Base-by-base conservation (phyloP, 2,888 invertebrate species). In the Spisula subtruncata region DNA sequence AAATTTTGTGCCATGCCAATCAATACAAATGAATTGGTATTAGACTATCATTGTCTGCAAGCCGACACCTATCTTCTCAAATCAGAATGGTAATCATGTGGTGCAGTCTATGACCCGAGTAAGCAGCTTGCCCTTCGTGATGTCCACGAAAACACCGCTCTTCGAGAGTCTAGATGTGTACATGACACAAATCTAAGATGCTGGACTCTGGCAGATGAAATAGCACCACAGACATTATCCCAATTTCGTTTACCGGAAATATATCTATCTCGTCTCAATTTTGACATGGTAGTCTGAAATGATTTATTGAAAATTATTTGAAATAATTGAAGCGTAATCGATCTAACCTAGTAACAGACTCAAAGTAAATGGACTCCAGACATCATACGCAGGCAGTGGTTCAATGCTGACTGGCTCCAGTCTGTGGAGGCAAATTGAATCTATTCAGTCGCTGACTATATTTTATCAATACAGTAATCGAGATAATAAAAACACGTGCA, bases 251-350 rank as follows among this genome's bases (percentile, higher is more conserved):
- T n/a, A 25, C 60, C 60, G 60, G 25, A 66, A 25, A 66, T 66
- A 12, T 25, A 25, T 66, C 60, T n/a, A 25, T 12, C 25, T 10
- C 60, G 60, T 66, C 60, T 66, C 25, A 66, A n/a, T 66, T 66
- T 66, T 66, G 60, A 66, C 60, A 66, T 25, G 10, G 60, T 66
- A 66, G 25, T 66, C 60, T n/a, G 60, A 0, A 66, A 66, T 66
- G 60, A 66, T 66, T 66, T 20, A 66, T 66, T 66, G 5, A 25
- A 66, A 66, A 66, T 66, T 20, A 66, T 66, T 66, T 25, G 60
- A 66, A 66, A 66, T 66, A 25, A 25, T 66, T 66, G 25, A 66
- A 25, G 60, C 60, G 60, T 66, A 66, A 66, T 66, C 60, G 25
- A 66, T 66, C 25, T 41, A 41, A 41, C 41, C 2, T 8, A 41